Percentiles rank a stretch among this genome's conserved stretches.
phyloP scores from a whole-genome alignment of 2,888 invertebrate species.

The Platerodrilus igneus region DNA sequence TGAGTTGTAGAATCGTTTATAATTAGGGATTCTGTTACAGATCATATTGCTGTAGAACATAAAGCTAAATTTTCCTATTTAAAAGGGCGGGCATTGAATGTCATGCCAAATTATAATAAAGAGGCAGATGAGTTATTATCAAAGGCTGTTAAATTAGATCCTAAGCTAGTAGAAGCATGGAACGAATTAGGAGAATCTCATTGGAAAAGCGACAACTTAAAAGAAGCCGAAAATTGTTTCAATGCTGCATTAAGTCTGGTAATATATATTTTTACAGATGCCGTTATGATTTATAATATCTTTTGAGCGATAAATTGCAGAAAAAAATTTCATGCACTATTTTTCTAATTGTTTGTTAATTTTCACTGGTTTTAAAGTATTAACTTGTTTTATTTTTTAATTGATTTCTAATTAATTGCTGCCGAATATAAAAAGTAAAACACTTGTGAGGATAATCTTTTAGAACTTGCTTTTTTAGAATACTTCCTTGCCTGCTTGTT shows the following conservation, averaged over 20 bases:
- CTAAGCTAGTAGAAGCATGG: conserved; percentile 77
- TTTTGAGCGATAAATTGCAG: too few species aligned
- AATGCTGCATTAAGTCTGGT: conserved; percentile 70
- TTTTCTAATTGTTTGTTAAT: too few species aligned
- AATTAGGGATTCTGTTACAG: conserved; percentile 21
- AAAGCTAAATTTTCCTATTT: conserved; percentile 63
- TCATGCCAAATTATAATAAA: conserved; percentile 61
- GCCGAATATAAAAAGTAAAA: too few species aligned
- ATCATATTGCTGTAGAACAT: conserved; percentile 46
- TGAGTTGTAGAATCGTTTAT: not conserved
- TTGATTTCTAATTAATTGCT: too few species aligned
- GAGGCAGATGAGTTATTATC: conserved; percentile 71
- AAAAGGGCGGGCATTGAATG: conserved; percentile 71
- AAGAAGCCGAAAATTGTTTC: conserved; percentile 79
- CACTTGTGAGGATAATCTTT: too few species aligned
- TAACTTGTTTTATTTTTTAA: too few species aligned
- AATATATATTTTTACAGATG: too few species aligned
- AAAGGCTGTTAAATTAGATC: conserved; percentile 80
- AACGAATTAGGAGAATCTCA: conserved; percentile 85
- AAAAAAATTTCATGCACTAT: too few species aligned
- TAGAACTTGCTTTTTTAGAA: too few species aligned
- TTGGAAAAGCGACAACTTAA: conserved; percentile 79
- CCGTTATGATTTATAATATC: too few species aligned
- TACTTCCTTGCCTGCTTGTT: too few species aligned
- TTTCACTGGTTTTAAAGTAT: too few species aligned